These are phyloP conservation scores for Solenodon paradoxus DNA, from an alignment of 2,113 vertebrate genomes.

Conservation along the genomic window DNA sequence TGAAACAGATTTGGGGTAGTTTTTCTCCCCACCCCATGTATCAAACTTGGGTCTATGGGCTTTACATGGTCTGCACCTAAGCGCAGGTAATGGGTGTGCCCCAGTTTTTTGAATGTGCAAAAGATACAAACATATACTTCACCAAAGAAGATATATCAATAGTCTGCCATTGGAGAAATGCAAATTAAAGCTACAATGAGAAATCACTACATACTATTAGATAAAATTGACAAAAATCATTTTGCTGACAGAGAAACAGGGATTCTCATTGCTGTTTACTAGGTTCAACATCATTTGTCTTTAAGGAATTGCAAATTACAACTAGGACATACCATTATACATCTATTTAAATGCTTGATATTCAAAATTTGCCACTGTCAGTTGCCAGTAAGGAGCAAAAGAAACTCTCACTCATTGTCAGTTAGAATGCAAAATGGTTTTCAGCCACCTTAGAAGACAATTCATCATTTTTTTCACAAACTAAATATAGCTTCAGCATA, in stretches of 20 bases:
- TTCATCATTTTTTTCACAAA: neutral
- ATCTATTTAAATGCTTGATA: neutral
- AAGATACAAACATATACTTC: neutral
- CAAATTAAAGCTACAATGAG: too few relatives aligned
- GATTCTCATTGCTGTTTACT: neutral
- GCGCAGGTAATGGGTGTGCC: too few relatives aligned
- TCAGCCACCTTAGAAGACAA: neutral
- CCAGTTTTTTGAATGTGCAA: neutral
- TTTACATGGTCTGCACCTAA: too few relatives aligned
- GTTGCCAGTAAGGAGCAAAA: neutral
- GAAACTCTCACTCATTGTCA: neutral
- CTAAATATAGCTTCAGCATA: neutral
- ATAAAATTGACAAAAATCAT: neutral
- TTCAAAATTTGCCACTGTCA: neutral
- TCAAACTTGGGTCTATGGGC: too few relatives aligned
- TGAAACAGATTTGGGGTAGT: too few relatives aligned
- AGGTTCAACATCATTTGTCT: neutral
- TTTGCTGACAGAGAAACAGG: neutral
- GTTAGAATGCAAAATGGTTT: neutral
- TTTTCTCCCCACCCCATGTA: too few relatives aligned
- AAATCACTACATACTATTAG: neutral
- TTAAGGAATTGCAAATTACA: neutral
- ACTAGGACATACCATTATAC: neutral
- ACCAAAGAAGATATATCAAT: neutral
- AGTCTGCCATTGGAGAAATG: neutral